phyloP scores from a whole-genome alignment of 2,888 invertebrate genomes.

The Rotaria sp. region DNA sequence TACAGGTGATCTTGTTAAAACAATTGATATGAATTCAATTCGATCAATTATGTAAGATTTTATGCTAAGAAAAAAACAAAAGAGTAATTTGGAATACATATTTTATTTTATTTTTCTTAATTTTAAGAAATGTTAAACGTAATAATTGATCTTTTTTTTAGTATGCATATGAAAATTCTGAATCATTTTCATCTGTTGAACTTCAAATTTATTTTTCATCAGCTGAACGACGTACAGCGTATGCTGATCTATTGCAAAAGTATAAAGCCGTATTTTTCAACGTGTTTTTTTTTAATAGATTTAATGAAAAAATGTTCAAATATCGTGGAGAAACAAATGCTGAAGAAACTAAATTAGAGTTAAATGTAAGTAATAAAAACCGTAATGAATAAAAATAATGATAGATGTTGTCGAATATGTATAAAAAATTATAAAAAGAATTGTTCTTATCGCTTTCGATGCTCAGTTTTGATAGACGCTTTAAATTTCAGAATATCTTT shows the following conservation, averaged over 20 bases:
- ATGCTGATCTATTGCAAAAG: neutral
- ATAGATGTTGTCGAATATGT: no score
- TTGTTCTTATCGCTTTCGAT: no score
- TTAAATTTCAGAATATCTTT: no score
- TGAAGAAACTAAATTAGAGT: neutral
- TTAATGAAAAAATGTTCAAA: neutral
- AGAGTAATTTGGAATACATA: neutral
- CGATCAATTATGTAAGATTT: neutral
- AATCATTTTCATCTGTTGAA: constrained; percentile 8
- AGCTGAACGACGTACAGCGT: constrained; percentile 22
- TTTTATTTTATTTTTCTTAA: neutral
- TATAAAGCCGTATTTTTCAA: neutral
- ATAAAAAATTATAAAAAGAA: no score
- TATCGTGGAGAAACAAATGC: neutral
- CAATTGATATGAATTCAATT: neutral
- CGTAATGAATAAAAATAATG: no score
- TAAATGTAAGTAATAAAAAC: neutral
- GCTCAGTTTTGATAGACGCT: no score
- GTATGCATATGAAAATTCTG: constrained; percentile 19
- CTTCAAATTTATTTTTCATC: constrained; percentile 9
- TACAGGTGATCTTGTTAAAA: neutral
- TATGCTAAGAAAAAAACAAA: no score
- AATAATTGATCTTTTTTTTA: neutral
- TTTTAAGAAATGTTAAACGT: constrained; percentile 24
- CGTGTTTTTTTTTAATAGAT: neutral